Base-by-base conservation (phyloP, 2,113 vertebrate genomes). In the Mugil cephalus region DNA sequence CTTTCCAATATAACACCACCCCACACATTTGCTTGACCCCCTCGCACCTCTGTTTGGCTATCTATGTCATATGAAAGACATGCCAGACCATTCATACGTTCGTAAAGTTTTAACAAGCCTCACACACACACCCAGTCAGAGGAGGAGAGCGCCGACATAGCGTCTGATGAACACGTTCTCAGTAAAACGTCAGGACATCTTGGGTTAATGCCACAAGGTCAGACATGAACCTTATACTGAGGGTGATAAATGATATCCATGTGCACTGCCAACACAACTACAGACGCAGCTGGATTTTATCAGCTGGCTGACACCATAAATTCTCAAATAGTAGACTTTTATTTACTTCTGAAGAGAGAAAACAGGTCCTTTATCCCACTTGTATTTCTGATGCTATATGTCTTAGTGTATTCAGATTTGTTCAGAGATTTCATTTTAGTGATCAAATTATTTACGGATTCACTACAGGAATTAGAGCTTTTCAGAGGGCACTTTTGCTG, bases 31-130 rank as follows among this genome's bases (percentile, higher is more conserved):
- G 58, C 51, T 17, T 15, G 74, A 82, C 80, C 83, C 54, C 1
- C 13, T 54, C 52, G 39, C 66, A 71, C 66, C 63, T 76, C 78
- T 10, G 21, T 79, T 42, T 63, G 67, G 56, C 76, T 67, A 63
- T 87, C 62, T 10, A 5, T 73, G 80, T 84, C 75, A 60, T 63
- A 66, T 71, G 72, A 85, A 74, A 82, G 69, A 47, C 47, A 47
- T 78, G 43, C 75, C 63, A 67, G 61, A 69, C 46, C 63, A 61
- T 80, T 87, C 75, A 82, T 67, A 67, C 1, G 30, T 79, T 78
- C 75, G 68, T 89, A 80, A 85, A 87, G 72, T 69, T 88, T 89
- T 85, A 82, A 90, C 74, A 71, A 72, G 79, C 46, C 52, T 55
- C 77, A 42, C 50, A 42, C 50, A 61, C 46, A 65, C 85, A 83